Conservation (phyloP, 1,140 invertebrate genomes). For the Maconellicoccus hirsutus region DNA sequence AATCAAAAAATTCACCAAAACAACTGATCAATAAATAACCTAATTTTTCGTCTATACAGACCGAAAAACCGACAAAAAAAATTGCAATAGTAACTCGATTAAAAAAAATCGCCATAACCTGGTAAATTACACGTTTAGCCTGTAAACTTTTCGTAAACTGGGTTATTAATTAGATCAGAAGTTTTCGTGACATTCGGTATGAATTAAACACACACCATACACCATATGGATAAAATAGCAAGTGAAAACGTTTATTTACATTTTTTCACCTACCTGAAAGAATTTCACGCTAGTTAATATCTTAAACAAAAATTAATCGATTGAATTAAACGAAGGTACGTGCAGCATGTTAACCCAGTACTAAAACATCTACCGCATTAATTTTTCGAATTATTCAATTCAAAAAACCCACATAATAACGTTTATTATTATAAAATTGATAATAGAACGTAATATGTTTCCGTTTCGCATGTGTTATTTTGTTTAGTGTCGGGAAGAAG, state of each 20-base stretch:
- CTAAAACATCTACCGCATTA: not conserved
- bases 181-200: not conserved
- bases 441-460: not conserved
- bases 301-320: slow-evolving; percentile 1
- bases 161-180: not conserved
- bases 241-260: not conserved
- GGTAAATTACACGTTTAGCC: not conserved
- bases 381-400: slow-evolving; percentile 6
- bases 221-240: not conserved
- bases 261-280: not conserved
- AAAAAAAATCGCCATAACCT: not conserved
- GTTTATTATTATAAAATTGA: not conserved
- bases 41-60: not conserved
- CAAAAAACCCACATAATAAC: slow-evolving; percentile 4
- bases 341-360: not conserved
- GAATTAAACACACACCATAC: not conserved
- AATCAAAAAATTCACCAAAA: not conserved
- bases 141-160: not conserved
- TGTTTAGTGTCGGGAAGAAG: not conserved
- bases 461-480: slow-evolving; percentile 3
- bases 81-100: not conserved
- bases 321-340: slow-evolving; percentile 4
- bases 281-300: not conserved
- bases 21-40: not conserved
- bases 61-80: too few relatives aligned